phyloP scores from a whole-genome alignment of 2,888 invertebrate genomes.

The Platerodrilus igneus region DNA sequence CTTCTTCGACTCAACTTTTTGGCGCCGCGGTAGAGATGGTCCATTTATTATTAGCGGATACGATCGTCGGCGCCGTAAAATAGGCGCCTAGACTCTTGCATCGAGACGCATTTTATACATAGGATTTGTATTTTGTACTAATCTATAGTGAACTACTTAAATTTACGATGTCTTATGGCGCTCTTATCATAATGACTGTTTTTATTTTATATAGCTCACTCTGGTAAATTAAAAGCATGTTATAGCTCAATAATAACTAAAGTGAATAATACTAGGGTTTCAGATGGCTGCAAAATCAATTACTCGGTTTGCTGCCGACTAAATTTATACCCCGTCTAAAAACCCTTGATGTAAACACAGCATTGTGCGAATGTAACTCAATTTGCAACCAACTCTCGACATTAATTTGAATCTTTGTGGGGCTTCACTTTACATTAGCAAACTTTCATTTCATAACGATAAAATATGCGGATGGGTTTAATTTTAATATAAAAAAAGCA shows the following conservation, averaged over 20 bases:
- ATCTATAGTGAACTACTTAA: constrained; percentile 1
- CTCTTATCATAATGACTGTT: neutral
- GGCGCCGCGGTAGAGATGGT: constrained; percentile 26
- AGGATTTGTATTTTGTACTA: no score
- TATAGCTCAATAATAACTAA: constrained; percentile 7
- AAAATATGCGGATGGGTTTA: constrained; percentile 1
- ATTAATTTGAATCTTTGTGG: constrained; percentile 40
- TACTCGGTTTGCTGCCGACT: constrained; percentile 21
- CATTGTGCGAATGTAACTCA: constrained; percentile 44
- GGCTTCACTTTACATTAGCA: constrained; percentile 42
- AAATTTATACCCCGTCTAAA: constrained; percentile 30
- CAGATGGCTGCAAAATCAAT: constrained; percentile 20
- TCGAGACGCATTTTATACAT: constrained; percentile 21
- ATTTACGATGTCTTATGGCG: constrained; percentile 4
- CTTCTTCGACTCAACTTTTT: constrained; percentile 27
- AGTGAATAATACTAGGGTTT: constrained; percentile 19
- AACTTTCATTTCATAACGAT: constrained; percentile 24
- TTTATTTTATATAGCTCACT: no score
- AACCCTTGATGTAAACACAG: constrained; percentile 43
- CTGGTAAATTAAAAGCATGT: no score
- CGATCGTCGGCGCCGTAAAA: constrained; percentile 26
- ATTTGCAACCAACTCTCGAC: constrained; percentile 41
- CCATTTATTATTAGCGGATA: constrained; percentile 28
- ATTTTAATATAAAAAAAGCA: constrained; percentile 13
- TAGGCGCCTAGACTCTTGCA: constrained; percentile 25